Conservation (phyloP, 1,140 invertebrate genomes). For the Leptopilina boulardi region DNA sequence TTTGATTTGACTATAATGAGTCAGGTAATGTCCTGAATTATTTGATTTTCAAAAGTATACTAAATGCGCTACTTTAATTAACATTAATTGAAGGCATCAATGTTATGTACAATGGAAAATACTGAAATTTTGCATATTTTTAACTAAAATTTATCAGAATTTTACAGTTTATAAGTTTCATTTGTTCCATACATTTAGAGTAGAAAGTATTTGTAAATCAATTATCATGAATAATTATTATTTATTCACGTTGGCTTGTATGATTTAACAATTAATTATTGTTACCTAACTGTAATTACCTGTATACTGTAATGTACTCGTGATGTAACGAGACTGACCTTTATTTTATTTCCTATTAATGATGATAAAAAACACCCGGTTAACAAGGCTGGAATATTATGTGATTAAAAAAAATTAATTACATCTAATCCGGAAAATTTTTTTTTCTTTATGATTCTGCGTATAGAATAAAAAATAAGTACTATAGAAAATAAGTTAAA, state of each 20-base stretch:
- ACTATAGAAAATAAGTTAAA: no score
- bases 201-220: background rate
- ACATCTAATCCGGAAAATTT: no score
- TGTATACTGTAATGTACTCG: slow-evolving; percentile 63
- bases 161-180: background rate
- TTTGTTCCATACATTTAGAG: background rate
- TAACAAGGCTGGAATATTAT: no score
- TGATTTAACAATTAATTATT: slow-evolving; percentile 33
- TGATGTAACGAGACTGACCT: slow-evolving; percentile 63
- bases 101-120: slow-evolving; percentile 36
- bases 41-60: slow-evolving; percentile 62
- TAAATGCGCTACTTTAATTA: slow-evolving; percentile 48
- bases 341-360: slow-evolving; percentile 58
- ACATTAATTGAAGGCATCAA: slow-evolving; percentile 56
- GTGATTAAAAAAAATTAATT: no score
- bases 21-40: background rate
- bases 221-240: background rate
- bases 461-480: no score
- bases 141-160: background rate
- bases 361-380: no score
- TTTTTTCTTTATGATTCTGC: no score
- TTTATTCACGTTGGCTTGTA: background rate
- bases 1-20: slow-evolving; percentile 58
- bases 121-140: background rate
- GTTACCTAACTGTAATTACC: slow-evolving; percentile 53